phyloP scores from a whole-genome alignment of 2,888 invertebrate genomes.

The Heliconius aoede region DNA sequence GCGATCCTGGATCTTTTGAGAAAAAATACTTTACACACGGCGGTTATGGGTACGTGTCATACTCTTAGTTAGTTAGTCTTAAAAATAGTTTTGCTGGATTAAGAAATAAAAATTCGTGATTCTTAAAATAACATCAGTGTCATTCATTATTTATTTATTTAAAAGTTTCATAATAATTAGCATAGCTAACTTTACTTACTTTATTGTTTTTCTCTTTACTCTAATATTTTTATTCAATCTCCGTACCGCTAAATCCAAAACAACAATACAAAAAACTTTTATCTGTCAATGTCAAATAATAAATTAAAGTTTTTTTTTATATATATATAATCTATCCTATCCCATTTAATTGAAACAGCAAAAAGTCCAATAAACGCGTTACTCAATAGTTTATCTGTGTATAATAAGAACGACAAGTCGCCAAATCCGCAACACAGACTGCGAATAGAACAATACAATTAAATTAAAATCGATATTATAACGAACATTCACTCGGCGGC shows the following conservation, averaged over 20 bases:
- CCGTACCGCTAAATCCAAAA: neutral
- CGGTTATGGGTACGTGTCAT: neutral
- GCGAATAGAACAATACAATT: conserved; percentile 33
- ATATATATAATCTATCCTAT: conserved; percentile 1
- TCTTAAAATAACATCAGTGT: neutral
- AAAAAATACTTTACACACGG: neutral
- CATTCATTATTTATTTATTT: neutral
- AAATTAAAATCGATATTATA: conserved; percentile 8
- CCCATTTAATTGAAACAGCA: conserved; percentile 1
- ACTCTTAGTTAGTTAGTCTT: too few relatives aligned
- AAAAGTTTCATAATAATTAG: too few relatives aligned
- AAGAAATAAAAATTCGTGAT: too few relatives aligned
- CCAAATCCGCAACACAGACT: conserved; percentile 11
- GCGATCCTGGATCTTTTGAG: neutral
- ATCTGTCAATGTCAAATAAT: conserved; percentile 18
- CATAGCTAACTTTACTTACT: neutral
- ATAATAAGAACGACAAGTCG: conserved; percentile 4
- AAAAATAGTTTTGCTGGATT: neutral
- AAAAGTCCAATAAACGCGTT: conserved; percentile 13
- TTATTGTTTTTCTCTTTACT: neutral
- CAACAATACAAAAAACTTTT: neutral
- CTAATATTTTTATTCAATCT: neutral
- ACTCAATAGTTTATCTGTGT: conserved; percentile 8
- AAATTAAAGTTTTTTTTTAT: conserved; percentile 9
- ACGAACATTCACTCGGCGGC: conserved; percentile 42